Percentiles rank a stretch among this genome's conserved stretches.
These are phyloP conservation scores for Heloderma charlesbogerti DNA, from an alignment of 2,113 vertebrate genomes.

Conservation along the genomic window DNA sequence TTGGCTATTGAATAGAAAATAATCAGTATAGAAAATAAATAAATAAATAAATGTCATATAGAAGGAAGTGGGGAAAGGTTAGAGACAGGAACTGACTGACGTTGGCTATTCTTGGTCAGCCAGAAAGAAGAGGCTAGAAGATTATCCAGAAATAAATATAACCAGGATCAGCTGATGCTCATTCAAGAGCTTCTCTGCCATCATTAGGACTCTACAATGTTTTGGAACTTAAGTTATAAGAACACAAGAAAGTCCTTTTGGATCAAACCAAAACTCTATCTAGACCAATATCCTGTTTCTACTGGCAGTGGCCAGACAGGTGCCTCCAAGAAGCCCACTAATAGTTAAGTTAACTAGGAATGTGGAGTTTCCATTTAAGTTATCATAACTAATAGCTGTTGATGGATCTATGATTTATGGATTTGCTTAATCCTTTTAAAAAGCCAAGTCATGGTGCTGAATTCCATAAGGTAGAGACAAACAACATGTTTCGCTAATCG, in stretches of 20 bases:
- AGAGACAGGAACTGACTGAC: background rate
- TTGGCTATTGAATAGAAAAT: too few species aligned
- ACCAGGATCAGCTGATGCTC: background rate
- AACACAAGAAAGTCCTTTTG: background rate
- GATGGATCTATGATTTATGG: too few species aligned
- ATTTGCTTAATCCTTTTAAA: too few species aligned
- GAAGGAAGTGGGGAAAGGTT: background rate
- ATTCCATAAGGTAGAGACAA: too few species aligned
- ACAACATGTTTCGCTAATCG: too few species aligned
- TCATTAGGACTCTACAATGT: background rate
- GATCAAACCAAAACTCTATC: background rate
- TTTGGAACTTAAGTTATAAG: background rate
- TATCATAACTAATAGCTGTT: too few species aligned
- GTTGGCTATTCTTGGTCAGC: background rate
- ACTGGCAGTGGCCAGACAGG: background rate
- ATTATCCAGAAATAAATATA: background rate
- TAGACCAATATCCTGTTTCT: background rate
- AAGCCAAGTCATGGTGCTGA: too few species aligned
- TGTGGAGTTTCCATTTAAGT: too few species aligned
- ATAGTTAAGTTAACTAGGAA: too few species aligned
- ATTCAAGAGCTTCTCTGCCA: background rate
- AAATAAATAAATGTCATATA: background rate
- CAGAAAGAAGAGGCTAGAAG: background rate
- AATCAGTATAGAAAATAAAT: background rate
- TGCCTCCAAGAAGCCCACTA: background rate